A percentile compares a stretch with the other conserved stretches of the same genome.
Conservation (phyloP, 37 sponge, comb jelly and placozoan genomes). For the Chondrosia reniformis region DNA sequence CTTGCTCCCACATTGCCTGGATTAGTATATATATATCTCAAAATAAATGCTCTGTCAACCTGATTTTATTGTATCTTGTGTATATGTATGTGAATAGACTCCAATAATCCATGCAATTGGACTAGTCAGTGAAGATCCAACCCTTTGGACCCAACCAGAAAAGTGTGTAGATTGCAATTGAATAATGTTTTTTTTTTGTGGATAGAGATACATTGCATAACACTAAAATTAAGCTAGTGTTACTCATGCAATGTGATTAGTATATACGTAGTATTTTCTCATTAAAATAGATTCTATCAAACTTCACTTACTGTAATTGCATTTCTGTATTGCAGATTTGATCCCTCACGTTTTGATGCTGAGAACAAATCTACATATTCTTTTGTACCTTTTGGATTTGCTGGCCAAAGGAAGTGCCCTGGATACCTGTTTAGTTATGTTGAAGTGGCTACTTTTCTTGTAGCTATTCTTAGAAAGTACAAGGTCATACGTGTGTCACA, state of each 20-base stretch:
- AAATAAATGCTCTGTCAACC: too few species aligned
- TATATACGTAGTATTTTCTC: too few species aligned
- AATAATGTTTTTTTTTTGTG: too few species aligned
- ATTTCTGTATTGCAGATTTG: constrained; percentile 63
- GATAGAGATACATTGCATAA: too few species aligned
- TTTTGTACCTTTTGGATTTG: constrained; percentile 85
- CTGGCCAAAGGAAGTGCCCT: constrained; percentile 82
- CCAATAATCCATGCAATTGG: constrained; percentile 89
- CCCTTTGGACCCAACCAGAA: constrained; percentile 58
- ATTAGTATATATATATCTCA: too few species aligned
- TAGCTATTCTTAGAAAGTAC: constrained; percentile 49
- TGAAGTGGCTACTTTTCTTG: constrained; percentile 61
- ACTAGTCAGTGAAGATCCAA: constrained; percentile 56
- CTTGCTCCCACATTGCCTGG: too few species aligned
- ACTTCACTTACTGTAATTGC: too few species aligned
- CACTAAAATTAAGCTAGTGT: too few species aligned
- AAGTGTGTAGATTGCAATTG: constrained; percentile 30
- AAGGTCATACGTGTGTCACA: constrained; percentile 21
- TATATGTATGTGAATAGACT: constrained; percentile 23
- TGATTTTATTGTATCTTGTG: background rate
- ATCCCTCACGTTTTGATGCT: constrained; percentile 67
- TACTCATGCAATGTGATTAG: too few species aligned
- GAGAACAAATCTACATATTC: constrained; percentile 23
- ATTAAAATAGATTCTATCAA: too few species aligned
- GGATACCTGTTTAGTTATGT: constrained; percentile 82